Base-by-base conservation (phyloP, 1,140 invertebrate genomes). In the Polypedilum pembai region DNA sequence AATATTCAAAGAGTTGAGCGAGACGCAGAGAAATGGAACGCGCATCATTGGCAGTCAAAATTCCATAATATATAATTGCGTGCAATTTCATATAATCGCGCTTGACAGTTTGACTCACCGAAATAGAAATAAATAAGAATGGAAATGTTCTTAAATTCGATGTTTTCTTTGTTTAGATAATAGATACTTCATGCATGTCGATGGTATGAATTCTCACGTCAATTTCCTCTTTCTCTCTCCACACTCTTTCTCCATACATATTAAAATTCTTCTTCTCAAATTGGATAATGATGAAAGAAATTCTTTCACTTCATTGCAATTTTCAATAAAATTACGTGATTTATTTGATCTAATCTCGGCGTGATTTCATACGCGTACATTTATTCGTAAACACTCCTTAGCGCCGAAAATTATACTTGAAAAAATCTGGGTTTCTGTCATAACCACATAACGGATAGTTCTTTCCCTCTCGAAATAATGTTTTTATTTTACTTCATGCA, bases 291-390 rank as follows among this genome's bases (percentile, higher is more conserved):
- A 56, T 56, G n/a, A 12, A 15, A 56, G 45, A 56, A 56, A n/a
- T 56, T 33, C 12, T 12, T n/a, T n/a, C 45, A 56, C 12, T 56
- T 56, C 45, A n/a, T 12, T 56, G 65, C 65, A 69, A 69, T 69
- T 69, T 20, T 18, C 0, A 20, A 21, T 69, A 33, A 33, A 33
- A 10, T 69, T 69, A 69, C 65, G 65, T 69, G 65, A 69, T 69
- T 69, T 69, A 69, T 69, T 69, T 69, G 65, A 18, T 69, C 65
- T 20, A 69, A 69, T 69, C 65, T 18, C n/a, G 65, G 15, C 8
- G 12, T 56, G 45, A 12, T 56, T 56, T 56, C n/a, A 56, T 56
- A n/a, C 45, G 12, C 45, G n/a, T 12, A 56, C 45, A 56, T 33
- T 33, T 33, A 33, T 33, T 33, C 5, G 24, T 33, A 56, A 56